Evolutionary conservation across 2,113 vertebrate species (phyloP), one percentile per base, ranked within the genome.

Genomic region (Bubo scandiacus): DNA sequence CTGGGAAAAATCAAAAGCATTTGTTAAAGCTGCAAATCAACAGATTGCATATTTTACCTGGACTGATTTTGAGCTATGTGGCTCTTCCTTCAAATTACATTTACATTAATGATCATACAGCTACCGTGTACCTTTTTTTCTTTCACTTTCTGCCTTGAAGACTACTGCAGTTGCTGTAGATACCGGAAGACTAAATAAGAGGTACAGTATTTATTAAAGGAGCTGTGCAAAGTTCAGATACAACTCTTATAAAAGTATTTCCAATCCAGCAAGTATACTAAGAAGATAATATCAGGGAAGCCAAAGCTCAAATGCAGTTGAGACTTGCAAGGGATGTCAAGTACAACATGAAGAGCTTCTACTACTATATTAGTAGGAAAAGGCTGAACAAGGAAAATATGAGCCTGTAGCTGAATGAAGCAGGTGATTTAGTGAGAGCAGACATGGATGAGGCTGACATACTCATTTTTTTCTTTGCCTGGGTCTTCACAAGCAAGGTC

Each of bases 71-170:
- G 49, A 90, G 54, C 20, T 63, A 42, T 55, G 49, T 63, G 40
- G 58, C 7, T 86, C 29, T 84, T 84, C n/a, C 45, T 84, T 97
- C 81, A 92, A 95, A 81, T 90, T 86, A 58, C 32, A 47, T 71
- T 88, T 86, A 40, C 29, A n/a, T 90, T 88, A 81, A 90, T 83
- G 18, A 20, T 65, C n/a, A 38, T 72, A 66, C 13, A 92, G 21
- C 38, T 92, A 57, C 11, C 16, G 5, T 17, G 30, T 54, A 75
- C 23, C 16, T 70, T 74, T 88, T 57, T 83, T 75, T 90, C n/a
- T 79, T 95, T 92, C 45, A 59, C 8, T 68, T 90, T 83, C 52
- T 68, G 12, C 43, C 23, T 80, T 55, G 21, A 55, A 66, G 49
- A 70, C 43, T 87, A 12, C 34, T 78, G 25, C 22, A 70, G 47